phyloP scores from a whole-genome alignment of 2,888 invertebrate genomes.

The Germaria angustata region DNA sequence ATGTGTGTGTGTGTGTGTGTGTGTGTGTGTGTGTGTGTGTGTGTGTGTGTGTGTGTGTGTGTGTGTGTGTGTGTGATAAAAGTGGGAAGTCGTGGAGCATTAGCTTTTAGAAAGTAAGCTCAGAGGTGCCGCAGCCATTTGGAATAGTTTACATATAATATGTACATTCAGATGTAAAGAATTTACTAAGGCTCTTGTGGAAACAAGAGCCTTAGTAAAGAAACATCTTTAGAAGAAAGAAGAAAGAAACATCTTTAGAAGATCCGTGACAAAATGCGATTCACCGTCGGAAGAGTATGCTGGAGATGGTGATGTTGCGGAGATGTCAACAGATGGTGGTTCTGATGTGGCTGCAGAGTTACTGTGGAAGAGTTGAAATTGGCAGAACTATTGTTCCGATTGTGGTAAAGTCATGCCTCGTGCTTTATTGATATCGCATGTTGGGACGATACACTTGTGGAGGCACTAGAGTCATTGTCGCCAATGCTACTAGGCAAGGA shows the following conservation, averaged over 20 bases:
- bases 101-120: slow-evolving; percentile 54
- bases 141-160: slow-evolving; percentile 24
- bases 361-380: slow-evolving; percentile 62
- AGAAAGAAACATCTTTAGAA: slow-evolving; percentile 74
- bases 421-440: slow-evolving; percentile 81
- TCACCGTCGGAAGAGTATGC: slow-evolving; percentile 71
- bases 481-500: slow-evolving; percentile 78
- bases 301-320: slow-evolving; percentile 65
- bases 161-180: too few relatives aligned
- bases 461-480: slow-evolving; percentile 79
- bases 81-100: slow-evolving; percentile 22
- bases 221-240: slow-evolving; percentile 77
- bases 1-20: neutral
- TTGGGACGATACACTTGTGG: slow-evolving; percentile 75
- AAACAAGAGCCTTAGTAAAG: slow-evolving; percentile 11
- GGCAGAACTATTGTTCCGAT: slow-evolving; percentile 87
- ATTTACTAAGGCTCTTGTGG: slow-evolving; percentile 6
- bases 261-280: slow-evolving; percentile 79
- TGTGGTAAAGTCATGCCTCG: slow-evolving; percentile 91
- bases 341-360: slow-evolving; percentile 58
- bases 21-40: neutral
- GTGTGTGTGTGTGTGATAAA: neutral
- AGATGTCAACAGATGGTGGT: slow-evolving; percentile 42
- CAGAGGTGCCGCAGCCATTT: neutral
- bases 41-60: neutral